Percentiles rank a stretch among this genome's conserved stretches.
Evolutionary conservation across 2,113 vertebrate genomes (phyloP).

Genomic region (Carollia perspicillata): DNA sequence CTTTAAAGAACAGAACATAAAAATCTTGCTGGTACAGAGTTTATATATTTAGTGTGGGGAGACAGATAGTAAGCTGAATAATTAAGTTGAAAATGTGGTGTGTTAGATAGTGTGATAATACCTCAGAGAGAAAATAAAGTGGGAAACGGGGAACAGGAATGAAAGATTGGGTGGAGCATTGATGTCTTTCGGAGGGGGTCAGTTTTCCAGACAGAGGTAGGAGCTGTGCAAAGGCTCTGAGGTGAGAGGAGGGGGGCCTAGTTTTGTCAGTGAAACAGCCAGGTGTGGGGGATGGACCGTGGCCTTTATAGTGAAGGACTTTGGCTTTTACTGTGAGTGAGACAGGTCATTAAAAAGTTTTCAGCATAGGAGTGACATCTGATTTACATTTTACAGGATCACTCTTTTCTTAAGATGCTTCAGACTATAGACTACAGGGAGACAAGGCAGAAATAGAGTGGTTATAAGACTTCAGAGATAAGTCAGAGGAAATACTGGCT

Average conservation of each 20-base stretch:
- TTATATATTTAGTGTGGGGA: neutral
- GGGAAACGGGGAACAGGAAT: neutral
- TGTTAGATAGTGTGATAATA: neutral
- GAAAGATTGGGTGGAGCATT: neutral
- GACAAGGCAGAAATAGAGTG: neutral
- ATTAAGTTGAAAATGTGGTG: neutral
- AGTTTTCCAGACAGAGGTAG: neutral
- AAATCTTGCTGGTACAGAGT: neutral
- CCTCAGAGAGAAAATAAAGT: neutral
- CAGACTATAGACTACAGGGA: neutral
- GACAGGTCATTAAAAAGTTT: neutral
- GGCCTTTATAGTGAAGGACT: neutral
- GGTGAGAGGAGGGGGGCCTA: neutral
- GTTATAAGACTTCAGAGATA: neutral
- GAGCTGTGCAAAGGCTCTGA: neutral
- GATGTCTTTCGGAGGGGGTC: neutral
- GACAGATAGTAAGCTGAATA: neutral
- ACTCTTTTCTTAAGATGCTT: neutral
- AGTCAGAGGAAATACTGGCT: neutral
- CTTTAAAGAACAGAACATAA: neutral
- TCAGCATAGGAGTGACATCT: neutral
- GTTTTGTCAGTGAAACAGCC: neutral
- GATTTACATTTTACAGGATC: neutral
- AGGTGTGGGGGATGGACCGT: neutral
- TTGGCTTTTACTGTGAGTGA: neutral